phyloP scores from a whole-genome alignment of 2,888 invertebrate genomes.

The Panopea generosa region DNA sequence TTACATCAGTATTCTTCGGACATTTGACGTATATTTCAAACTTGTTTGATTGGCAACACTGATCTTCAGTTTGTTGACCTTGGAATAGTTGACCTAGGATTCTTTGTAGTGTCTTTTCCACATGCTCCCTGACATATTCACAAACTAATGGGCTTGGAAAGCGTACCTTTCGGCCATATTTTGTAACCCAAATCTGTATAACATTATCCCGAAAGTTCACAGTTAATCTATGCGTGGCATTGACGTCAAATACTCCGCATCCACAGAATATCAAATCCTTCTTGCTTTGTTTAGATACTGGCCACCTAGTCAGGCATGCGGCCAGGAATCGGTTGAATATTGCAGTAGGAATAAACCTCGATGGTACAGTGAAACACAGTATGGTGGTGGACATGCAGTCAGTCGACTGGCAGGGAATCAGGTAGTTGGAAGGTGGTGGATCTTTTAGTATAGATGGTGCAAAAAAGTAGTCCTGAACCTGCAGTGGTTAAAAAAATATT shows the following conservation, averaged over 20 bases:
- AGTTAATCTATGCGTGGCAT: slow-evolving; percentile 8
- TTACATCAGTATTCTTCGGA: no score
- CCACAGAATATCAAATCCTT: slow-evolving; percentile 1
- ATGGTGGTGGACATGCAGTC: slow-evolving; percentile 9
- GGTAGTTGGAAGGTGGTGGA: neutral
- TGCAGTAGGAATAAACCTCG: slow-evolving; percentile 19
- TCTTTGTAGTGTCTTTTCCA: no score
- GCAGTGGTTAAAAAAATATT: no score
- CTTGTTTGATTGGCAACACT: no score
- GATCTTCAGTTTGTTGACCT: no score
- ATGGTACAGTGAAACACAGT: slow-evolving; percentile 16
- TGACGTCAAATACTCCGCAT: slow-evolving; percentile 12
- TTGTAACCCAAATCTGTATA: slow-evolving; percentile 13
- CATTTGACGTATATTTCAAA: no score
- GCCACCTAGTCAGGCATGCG: slow-evolving; percentile 2
- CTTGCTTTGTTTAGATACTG: neutral
- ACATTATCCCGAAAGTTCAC: neutral
- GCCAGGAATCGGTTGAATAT: slow-evolving; percentile 27
- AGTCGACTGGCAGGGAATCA: neutral
- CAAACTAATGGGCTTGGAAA: no score
- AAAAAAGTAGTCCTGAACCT: slow-evolving; percentile 13
- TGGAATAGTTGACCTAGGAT: no score
- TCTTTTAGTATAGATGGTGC: slow-evolving; percentile 26
- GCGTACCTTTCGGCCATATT: no score
- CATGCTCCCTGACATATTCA: no score